These are phyloP conservation scores for Calyptomena viridis DNA, from an alignment of 2,113 vertebrate species.

Conservation along the genomic window DNA sequence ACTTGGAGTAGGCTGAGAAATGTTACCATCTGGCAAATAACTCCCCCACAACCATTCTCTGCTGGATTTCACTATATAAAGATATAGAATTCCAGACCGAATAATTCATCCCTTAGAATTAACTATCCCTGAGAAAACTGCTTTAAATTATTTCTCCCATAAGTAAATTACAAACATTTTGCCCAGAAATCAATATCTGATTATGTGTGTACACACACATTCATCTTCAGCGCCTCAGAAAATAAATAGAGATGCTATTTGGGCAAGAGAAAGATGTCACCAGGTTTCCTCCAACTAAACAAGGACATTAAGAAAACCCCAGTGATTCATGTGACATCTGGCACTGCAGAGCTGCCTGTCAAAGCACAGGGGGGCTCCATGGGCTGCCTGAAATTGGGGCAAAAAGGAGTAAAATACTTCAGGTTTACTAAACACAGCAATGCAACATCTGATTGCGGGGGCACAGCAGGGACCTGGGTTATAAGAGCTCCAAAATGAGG, in stretches of 20 bases:
- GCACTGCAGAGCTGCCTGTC: not conserved
- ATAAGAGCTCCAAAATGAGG: not conserved
- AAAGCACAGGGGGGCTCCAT: not conserved
- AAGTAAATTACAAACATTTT: slow-evolving; percentile 10
- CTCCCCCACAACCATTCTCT: not conserved
- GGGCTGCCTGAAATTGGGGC: not conserved
- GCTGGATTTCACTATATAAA: not conserved
- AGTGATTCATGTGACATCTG: not conserved
- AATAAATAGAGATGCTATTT: not conserved
- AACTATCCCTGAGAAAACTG: not conserved
- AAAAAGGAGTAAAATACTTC: not conserved
- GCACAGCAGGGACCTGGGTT: not conserved
- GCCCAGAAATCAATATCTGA: slow-evolving; percentile 20
- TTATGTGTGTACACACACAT: not conserved
- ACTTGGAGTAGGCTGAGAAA: not conserved
- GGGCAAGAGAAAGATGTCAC: not conserved
- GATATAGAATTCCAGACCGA: slow-evolving; percentile 2
- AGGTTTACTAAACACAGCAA: not conserved
- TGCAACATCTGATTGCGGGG: not conserved
- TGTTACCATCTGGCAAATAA: slow-evolving; percentile 40
- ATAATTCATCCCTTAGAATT: slow-evolving; percentile 1
- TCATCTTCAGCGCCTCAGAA: not conserved
- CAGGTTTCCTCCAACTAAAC: not conserved
- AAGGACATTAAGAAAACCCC: not conserved
- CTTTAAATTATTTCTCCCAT: not conserved